Evolutionary conservation across 2,888 invertebrate species (phyloP).

Genomic region (Zaprionus bogoriensis): DNA sequence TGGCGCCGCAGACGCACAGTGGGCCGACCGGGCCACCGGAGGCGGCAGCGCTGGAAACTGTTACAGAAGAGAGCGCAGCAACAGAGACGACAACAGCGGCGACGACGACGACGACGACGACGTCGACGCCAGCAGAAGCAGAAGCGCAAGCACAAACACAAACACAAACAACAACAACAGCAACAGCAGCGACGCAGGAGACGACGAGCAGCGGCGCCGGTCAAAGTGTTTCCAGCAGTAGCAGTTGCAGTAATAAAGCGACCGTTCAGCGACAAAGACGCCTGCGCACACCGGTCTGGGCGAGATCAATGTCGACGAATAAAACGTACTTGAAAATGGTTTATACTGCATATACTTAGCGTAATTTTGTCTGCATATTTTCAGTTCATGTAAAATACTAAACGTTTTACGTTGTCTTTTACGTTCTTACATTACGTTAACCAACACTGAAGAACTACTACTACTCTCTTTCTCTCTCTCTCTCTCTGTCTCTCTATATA

Average conservation of each 20-base stretch:
- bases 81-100: slow-evolving; percentile 12
- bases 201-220: slow-evolving; percentile 25
- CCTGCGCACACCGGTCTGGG: slow-evolving; percentile 92
- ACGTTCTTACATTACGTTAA: slow-evolving; percentile 55
- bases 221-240: slow-evolving; percentile 77
- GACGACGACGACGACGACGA: slow-evolving; percentile 5
- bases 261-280: slow-evolving; percentile 88
- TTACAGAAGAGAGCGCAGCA: slow-evolving; percentile 28
- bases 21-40: slow-evolving; percentile 82
- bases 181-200: slow-evolving; percentile 11
- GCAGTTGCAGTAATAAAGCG: slow-evolving; percentile 83
- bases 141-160: slow-evolving; percentile 11
- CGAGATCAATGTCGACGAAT: slow-evolving; percentile 87
- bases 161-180: slow-evolving; percentile 14
- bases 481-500: slow-evolving; percentile 33
- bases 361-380: slow-evolving; percentile 51
- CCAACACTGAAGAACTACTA: slow-evolving; percentile 28
- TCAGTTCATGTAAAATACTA: slow-evolving; percentile 44
- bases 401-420: slow-evolving; percentile 51
- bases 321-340: slow-evolving; percentile 83
- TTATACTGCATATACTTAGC: slow-evolving; percentile 49
- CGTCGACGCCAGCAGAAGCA: slow-evolving; percentile 14
- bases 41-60: slow-evolving; percentile 49
- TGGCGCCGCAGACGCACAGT: slow-evolving; percentile 83
- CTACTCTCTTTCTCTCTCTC: slow-evolving; percentile 40